Evolutionary conservation across 2,113 vertebrate species (phyloP).

Genomic region (human): DNA sequence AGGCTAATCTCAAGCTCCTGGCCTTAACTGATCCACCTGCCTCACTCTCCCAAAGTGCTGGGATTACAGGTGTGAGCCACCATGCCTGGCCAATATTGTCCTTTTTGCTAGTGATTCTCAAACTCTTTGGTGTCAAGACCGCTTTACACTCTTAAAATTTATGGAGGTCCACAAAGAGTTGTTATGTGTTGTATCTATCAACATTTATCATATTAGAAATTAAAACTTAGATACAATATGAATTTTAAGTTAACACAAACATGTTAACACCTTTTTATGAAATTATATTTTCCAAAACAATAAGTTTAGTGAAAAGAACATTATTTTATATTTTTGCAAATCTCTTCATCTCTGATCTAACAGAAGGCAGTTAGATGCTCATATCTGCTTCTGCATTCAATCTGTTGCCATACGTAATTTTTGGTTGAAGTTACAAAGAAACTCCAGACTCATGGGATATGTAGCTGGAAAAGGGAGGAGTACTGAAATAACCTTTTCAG

Average conservation of each 20-base stretch:
- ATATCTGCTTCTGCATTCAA: background rate
- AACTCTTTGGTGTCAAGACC: background rate
- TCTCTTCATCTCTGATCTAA: background rate
- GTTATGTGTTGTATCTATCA: background rate
- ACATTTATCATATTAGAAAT: background rate
- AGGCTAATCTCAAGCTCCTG: no score
- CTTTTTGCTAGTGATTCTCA: background rate
- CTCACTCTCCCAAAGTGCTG: no score
- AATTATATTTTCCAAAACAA: background rate
- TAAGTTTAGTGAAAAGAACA: background rate
- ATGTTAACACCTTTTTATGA: background rate
- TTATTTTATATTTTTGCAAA: background rate
- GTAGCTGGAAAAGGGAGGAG: background rate
- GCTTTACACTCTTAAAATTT: background rate
- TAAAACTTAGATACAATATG: background rate
- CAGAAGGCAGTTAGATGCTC: background rate
- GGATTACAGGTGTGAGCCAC: no score
- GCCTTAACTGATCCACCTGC: no score
- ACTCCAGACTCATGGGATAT: background rate
- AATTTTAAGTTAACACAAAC: slow-evolving; percentile 1
- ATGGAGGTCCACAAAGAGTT: background rate
- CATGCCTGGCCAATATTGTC: no score
- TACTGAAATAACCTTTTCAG: background rate
- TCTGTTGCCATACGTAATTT: background rate
- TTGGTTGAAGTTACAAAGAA: background rate